Base-by-base conservation (phyloP, 2,888 invertebrate species). In the Nysson spinosus region DNA sequence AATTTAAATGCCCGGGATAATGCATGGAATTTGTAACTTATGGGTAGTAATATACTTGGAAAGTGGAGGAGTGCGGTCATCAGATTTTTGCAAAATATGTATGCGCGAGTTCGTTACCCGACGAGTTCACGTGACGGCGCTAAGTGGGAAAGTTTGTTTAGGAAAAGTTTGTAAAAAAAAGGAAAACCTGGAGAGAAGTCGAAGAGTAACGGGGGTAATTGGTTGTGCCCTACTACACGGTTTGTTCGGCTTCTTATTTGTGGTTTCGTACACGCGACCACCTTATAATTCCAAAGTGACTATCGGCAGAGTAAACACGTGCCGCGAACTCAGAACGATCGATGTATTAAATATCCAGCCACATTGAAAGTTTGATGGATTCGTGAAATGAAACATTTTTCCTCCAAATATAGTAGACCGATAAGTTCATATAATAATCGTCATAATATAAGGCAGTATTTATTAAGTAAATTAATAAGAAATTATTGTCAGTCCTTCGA, bases 101-200 rank as follows among this genome's bases (percentile, higher is more conserved):
- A 4, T 34, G 7, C 32, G 49, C 39, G n/a, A n/a, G n/a, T 16
- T 52, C 46, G 62, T 67, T 60, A 49, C 34, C 39, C 64, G 34
- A 28, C 30, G 37, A 44, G 49, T 61, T 68, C 60, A 64, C 57
- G 65, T 51, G 68, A 37, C 43, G 50, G 30, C 40, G 55, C 47
- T 63, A 67, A 63, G 58, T 63, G 55, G 58, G 43, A 63, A 67
- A 69, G 58, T 69, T 69, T 67, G 67, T 68, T 68, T 56, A 46
- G 49, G 28, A 28, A 32, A 40, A 68, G 58, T 68, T 60, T 32
- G 20, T 50, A 57, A 66, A 66, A 61, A 66, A 44, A 46, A 46
- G 19, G 6, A 32, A 32, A 17, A 32, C 17, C 12, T 28, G 28
- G 14, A n/a, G n/a, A 12, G 22, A 12, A 47, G 24, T 6, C 19